Evolutionary conservation across 1,140 invertebrate genomes (phyloP).

Genomic region (Leptestheria dahalacensis): DNA sequence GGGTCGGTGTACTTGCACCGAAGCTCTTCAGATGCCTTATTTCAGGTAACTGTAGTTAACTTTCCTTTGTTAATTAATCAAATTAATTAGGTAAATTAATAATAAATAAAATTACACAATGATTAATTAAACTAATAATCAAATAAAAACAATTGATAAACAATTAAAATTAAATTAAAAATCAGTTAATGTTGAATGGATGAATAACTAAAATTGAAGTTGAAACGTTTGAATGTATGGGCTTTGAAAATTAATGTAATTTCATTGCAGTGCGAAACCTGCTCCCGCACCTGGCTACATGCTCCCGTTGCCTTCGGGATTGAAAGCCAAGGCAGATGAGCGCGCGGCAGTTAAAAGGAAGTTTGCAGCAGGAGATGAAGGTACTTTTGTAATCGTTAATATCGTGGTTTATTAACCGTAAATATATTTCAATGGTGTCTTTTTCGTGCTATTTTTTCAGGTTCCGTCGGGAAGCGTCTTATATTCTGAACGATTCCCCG

Average conservation of each 20-base stretch:
- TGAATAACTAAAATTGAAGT: background rate
- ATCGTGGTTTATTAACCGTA: background rate
- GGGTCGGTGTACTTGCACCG: conserved; percentile 61
- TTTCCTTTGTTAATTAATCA: background rate
- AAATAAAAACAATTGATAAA: background rate
- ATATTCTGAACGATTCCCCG: too few species aligned
- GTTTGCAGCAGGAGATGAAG: conserved; percentile 50
- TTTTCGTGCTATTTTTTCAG: background rate
- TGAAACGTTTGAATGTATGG: background rate
- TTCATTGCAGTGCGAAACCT: conserved; percentile 57
- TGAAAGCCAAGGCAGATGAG: conserved; percentile 40
- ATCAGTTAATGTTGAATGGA: background rate
- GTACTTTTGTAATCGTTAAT: conserved; percentile 12
- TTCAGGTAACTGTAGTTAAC: conserved; percentile 41
- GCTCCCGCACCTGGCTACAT: conserved; percentile 61
- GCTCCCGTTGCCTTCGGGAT: conserved; percentile 56
- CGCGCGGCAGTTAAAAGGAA: conserved; percentile 59
- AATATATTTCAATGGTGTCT: background rate
- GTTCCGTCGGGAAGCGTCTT: background rate
- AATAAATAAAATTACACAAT: background rate
- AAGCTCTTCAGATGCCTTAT: conserved; percentile 65
- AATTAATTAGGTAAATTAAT: background rate
- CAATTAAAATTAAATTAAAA: background rate
- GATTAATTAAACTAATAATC: background rate
- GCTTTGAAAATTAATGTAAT: background rate